Conservation (phyloP, 2,797 vertebrate species). For the Taenioides sp. region DNA sequence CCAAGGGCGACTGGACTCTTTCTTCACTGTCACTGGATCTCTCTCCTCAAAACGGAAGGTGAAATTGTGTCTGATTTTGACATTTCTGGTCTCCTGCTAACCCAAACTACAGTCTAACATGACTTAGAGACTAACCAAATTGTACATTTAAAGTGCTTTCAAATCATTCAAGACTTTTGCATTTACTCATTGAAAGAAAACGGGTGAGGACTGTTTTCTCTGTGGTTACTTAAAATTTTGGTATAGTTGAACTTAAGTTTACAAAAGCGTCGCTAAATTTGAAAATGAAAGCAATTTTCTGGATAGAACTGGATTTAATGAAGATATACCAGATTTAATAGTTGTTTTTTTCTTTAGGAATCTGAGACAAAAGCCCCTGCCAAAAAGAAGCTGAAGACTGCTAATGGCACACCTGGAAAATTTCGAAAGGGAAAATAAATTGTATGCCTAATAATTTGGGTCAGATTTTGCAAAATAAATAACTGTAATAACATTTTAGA, state of each 20-base stretch:
- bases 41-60: constrained; percentile 95
- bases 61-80: neutral
- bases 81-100: neutral
- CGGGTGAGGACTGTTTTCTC: neutral
- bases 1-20: constrained; percentile 92
- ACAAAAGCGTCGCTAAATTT: no score
- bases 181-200: neutral
- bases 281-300: no score
- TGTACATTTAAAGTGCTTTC: neutral
- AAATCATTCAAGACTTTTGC: neutral
- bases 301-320: neutral
- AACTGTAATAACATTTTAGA: neutral
- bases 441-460: neutral
- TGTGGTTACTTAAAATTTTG: neutral
- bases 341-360: constrained; percentile 57
- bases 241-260: no score
- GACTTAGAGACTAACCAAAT: neutral
- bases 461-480: neutral
- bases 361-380: constrained; percentile 83
- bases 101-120: neutral
- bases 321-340: neutral
- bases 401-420: constrained; percentile 69
- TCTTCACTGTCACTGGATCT: constrained; percentile 93
- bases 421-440: constrained; percentile 83
- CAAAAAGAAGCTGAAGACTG: constrained; percentile 89